Conservation (phyloP, 2,888 invertebrate species). For the Xestia c-nigrum region DNA sequence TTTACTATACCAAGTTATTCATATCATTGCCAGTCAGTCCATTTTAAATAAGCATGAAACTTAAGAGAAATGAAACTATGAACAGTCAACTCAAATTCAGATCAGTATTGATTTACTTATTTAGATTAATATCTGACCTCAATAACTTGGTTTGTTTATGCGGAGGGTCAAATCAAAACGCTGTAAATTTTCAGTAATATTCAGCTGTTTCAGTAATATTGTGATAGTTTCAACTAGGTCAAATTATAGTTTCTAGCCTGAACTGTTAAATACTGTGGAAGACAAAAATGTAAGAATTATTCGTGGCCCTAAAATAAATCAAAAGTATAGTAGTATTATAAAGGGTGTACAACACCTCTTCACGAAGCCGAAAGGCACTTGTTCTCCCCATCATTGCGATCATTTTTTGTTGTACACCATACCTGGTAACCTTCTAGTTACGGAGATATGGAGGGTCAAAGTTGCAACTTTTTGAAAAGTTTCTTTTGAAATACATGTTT, state of each 20-base stretch:
- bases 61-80: slow-evolving; percentile 12
- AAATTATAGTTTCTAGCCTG: neutral
- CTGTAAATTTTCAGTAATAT: slow-evolving; percentile 22
- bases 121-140: slow-evolving; percentile 29
- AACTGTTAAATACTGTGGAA: neutral
- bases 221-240: slow-evolving; percentile 25
- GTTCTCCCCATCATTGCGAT: too few species aligned
- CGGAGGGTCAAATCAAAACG: slow-evolving; percentile 43
- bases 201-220: slow-evolving; percentile 32
- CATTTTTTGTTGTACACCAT: too few species aligned
- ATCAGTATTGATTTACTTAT: slow-evolving; percentile 37
- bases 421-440: too few species aligned
- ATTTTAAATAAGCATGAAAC: neutral
- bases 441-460: too few species aligned
- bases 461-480: too few species aligned
- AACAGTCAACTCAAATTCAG: slow-evolving; percentile 30
- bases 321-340: neutral
- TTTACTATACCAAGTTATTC: neutral
- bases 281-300: neutral
- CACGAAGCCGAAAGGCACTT: too few species aligned
- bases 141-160: slow-evolving; percentile 30
- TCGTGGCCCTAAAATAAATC: neutral
- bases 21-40: neutral
- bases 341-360: too few species aligned
- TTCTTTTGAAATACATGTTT: too few species aligned